Conservation (phyloP, 2,113 vertebrate genomes). For the Centrocercus urophasianus region DNA sequence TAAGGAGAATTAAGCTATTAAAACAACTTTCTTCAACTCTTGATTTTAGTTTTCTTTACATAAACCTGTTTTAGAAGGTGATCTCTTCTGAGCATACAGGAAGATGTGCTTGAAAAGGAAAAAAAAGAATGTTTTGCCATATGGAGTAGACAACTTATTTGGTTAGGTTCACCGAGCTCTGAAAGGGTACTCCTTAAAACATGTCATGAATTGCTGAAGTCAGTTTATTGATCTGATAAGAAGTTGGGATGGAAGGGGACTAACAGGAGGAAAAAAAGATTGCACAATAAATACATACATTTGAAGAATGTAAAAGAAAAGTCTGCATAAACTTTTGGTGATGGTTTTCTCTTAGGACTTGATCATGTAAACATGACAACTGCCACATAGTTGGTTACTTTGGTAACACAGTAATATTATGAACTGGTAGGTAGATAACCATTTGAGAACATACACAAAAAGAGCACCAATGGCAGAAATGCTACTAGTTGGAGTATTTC, state of each 20-base stretch:
- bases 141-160: background rate
- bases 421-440: background rate
- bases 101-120: background rate
- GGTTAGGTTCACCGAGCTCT: background rate
- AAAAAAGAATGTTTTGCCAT: background rate
- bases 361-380: no score
- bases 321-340: background rate
- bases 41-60: background rate
- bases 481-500: background rate
- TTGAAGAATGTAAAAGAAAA: background rate
- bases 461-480: background rate
- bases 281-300: background rate
- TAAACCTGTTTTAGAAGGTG: background rate
- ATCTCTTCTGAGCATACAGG: background rate
- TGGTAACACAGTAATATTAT: background rate
- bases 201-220: background rate
- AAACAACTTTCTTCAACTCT: background rate
- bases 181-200: background rate
- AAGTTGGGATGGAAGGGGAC: background rate
- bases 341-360: background rate
- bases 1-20: background rate
- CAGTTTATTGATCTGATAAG: background rate
- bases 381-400: background rate
- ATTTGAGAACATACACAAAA: background rate
- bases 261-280: background rate